Evolutionary conservation across 2,888 invertebrate genomes (phyloP).

Genomic region (Vesta saturnalis): DNA sequence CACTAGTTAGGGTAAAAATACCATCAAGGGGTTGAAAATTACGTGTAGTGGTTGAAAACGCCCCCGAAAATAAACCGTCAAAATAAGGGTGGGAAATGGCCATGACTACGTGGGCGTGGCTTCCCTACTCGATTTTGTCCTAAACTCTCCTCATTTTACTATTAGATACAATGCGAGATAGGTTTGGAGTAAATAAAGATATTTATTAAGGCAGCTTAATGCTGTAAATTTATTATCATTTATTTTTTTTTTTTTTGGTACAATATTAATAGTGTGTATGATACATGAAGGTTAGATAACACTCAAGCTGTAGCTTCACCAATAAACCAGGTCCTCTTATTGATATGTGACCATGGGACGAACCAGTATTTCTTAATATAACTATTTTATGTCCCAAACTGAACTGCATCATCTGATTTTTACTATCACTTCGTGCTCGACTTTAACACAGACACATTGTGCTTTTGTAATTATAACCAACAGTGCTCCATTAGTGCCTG

Average conservation of each 20-base stretch:
- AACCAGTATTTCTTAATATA: conserved; percentile 13
- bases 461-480: conserved; percentile 16
- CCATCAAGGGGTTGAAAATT: no score
- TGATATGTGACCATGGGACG: conserved; percentile 45
- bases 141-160: no score
- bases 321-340: conserved; percentile 39
- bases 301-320: conserved; percentile 52
- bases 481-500: conserved; percentile 17
- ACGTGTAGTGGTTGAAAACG: no score
- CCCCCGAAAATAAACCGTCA: no score
- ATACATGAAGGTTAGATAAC: conserved; percentile 58
- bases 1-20: no score
- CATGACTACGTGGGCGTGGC: no score
- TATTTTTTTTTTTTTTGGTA: conserved; percentile 55
- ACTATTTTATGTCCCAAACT: conserved; percentile 34
- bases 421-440: conserved; percentile 31
- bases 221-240: conserved; percentile 57
- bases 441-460: conserved; percentile 16
- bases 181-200: neutral
- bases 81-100: no score
- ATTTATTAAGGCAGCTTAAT: conserved; percentile 45
- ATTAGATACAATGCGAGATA: conserved; percentile 76
- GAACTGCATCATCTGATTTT: conserved; percentile 35
- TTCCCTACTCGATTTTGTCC: no score
- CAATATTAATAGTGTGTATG: conserved; percentile 55